Evolutionary conservation across 2,888 invertebrate genomes (phyloP), one percentile per base, ranked within the genome.

Genomic region (Noctua janthina): DNA sequence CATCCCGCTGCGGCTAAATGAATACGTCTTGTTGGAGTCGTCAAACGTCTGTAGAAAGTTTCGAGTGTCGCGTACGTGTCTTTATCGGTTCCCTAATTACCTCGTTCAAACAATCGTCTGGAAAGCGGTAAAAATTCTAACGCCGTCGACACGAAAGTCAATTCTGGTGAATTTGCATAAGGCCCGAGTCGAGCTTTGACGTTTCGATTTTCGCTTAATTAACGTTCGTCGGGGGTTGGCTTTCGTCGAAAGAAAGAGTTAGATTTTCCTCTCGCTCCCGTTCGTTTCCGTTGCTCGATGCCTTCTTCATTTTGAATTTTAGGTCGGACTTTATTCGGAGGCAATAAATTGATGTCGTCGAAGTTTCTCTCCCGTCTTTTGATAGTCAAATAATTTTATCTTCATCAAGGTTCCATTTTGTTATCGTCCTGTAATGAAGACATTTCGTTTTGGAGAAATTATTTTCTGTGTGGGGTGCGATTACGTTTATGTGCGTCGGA

Each of bases 161-260:
- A 96, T 96, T 96, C 94, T 93, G 92, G 90, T 89, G 93, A 95
- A 96, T 96, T 96, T 96, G 95, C 96, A 96, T 96, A 96, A 95
- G 95, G 93, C 95, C 93, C 91, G 94, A 92, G 93, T 92, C 92
- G 93, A 93, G 95, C 95, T 95, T 95, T 96, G 96, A 95, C 96
- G 94, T 95, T 96, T 96, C 95, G 96, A 96, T 96, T 96, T 96
- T 96, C 95, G 96, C 96, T 96, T 96, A 96, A 96, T 96, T 96
- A 96, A 95, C 95, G 94, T 94, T 93, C 93, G 94, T 91, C 89
- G 93, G 92, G 92, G 93, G 87, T 91, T 90, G 92, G 91, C 90
- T 89, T 90, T 90, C 84, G 90, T 87, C 87, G 89, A 87, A 91
- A 93, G 95, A 95, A 96, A 95, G 96, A 95, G 95, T 96, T 95